Base-by-base conservation (phyloP, 1,140 invertebrate species). In the Drosophila trapezifrons region DNA sequence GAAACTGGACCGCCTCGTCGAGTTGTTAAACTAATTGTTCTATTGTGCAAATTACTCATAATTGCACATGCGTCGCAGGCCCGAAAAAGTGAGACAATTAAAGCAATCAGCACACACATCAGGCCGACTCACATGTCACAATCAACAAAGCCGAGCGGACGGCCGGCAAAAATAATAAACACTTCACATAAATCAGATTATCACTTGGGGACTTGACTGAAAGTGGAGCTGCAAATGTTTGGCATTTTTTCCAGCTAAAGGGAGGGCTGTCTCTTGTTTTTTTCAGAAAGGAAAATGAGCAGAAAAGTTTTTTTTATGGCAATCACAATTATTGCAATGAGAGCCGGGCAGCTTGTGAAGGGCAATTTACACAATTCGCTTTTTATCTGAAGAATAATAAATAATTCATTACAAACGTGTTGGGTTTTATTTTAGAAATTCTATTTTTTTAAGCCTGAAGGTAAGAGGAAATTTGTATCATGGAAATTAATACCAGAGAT, bases 21-120 rank as follows among this genome's bases (percentile, higher is more conserved):
- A 18, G 32, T 43, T 64, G 59, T 64, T 40, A 20, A 43, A 71
- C 67, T 71, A 71, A 71, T 71, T 71, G 67, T 71, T 71, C 52
- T 71, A 57, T 71, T 71, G 51, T 70, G 42, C 32, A 47, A 71
- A 70, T 70, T 70, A 47, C 51, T 56, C 67, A 70, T 69, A 70
- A 71, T 46, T 57, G 40, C 18, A 42, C 25, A 63, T 42, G 60
- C 54, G 54, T 63, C 60, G 60, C 37, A 40, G 54, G 37, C 25
- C 32, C 32, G 17, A 37, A 66, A 67, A 40, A 63, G 40, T 70
- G 76, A 75, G 60, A 76, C 76, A 79, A 79, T 79, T 78, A 79
- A 67, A 60, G 76, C 76, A 79, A 79, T 79, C 76, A 79, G 71
- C 52, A 67, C 56, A 35, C 56, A 43, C 38, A 57, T 15, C 13